Percentiles rank a stretch among this genome's conserved stretches.
Conservation (phyloP, 2,888 invertebrate species). For the Rotaria macrura region DNA sequence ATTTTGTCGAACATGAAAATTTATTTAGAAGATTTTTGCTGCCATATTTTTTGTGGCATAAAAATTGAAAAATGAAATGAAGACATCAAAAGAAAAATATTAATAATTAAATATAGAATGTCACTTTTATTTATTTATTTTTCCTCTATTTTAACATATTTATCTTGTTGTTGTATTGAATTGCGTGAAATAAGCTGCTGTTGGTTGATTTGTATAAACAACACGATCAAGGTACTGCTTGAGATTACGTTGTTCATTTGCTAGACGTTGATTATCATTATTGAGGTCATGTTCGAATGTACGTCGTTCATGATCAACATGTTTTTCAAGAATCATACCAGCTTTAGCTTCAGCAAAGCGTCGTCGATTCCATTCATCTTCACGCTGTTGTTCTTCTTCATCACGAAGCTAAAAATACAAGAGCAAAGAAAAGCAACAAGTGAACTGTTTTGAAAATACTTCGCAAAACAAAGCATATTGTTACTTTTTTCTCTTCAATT, state of each 20-base stretch:
- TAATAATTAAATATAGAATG: not conserved
- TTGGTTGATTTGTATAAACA: slow-evolving; percentile 66
- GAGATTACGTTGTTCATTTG: slow-evolving; percentile 64
- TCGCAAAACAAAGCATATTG: too few species aligned
- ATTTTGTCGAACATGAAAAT: too few species aligned
- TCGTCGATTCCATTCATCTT: slow-evolving; percentile 63
- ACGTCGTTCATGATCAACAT: slow-evolving; percentile 58
- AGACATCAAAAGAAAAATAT: not conserved
- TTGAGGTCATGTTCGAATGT: slow-evolving; percentile 58
- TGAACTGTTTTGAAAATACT: too few species aligned
- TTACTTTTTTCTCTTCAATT: slow-evolving; percentile 62
- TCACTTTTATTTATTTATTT: not conserved
- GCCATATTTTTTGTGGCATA: too few species aligned
- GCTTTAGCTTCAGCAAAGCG: slow-evolving; percentile 60
- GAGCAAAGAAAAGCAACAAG: too few species aligned
- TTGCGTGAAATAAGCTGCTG: slow-evolving; percentile 72
- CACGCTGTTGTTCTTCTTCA: slow-evolving; percentile 58
- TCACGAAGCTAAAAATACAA: slow-evolving; percentile 46
- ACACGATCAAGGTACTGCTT: slow-evolving; percentile 64
- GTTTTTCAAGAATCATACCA: slow-evolving; percentile 60
- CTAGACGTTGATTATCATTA: slow-evolving; percentile 64
- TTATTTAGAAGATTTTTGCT: too few species aligned
- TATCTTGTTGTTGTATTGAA: slow-evolving; percentile 76
- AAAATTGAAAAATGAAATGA: not conserved
- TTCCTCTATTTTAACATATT: slow-evolving; percentile 37